Conservation (phyloP, 2,888 invertebrate species). For the Didymodactylos carnosus region DNA sequence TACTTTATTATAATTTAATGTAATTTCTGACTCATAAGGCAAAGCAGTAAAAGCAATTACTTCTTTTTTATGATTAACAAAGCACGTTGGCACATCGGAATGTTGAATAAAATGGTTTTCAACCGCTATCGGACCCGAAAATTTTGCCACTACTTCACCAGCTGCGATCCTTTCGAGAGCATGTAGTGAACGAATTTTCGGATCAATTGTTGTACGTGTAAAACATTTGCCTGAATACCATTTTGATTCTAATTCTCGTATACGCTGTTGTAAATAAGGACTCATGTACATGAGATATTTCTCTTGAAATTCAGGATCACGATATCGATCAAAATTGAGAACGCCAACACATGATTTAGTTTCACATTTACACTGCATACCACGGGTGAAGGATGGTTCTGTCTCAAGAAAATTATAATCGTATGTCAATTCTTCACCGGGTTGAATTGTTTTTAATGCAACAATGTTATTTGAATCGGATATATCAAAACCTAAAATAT, state of each 20-base stretch:
- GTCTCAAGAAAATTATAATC: slow-evolving; percentile 6
- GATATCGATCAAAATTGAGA: background rate
- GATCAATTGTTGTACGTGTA: background rate
- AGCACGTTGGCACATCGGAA: background rate
- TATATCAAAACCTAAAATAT: background rate
- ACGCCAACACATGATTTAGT: background rate
- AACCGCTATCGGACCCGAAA: background rate
- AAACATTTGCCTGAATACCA: background rate
- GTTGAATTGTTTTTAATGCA: background rate
- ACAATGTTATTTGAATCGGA: background rate
- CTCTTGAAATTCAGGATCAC: background rate
- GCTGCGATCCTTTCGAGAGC: background rate
- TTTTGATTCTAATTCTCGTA: background rate
- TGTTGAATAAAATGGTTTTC: background rate
- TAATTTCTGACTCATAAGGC: background rate
- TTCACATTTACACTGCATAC: background rate
- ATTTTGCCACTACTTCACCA: background rate
- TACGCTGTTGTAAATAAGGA: background rate
- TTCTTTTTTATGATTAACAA: background rate
- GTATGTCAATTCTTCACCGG: slow-evolving; percentile 1
- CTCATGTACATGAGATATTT: background rate
- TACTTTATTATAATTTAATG: background rate
- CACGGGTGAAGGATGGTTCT: background rate
- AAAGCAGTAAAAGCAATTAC: background rate
- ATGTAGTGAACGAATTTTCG: background rate